phyloP scores from a whole-genome alignment of 2,113 vertebrate genomes.

The Acrocephalus kingi region DNA sequence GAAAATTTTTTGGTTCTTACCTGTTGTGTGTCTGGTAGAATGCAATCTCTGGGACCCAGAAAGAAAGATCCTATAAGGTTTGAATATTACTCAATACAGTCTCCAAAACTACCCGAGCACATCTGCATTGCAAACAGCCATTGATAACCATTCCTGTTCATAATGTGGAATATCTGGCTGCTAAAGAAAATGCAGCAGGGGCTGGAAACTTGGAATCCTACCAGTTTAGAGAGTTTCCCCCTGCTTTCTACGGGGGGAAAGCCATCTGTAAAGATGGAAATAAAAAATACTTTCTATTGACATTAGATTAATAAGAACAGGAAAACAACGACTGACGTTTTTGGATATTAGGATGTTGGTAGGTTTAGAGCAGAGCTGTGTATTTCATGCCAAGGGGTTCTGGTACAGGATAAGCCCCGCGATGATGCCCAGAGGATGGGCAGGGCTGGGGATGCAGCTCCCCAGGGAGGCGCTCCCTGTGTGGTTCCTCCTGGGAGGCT shows the following conservation, averaged over 20 bases:
- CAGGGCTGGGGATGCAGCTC: background rate
- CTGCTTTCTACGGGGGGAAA: background rate
- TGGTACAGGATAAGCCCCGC: background rate
- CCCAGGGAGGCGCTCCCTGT: background rate
- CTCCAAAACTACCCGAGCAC: background rate
- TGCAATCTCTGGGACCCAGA: background rate
- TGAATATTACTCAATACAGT: background rate
- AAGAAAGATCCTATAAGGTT: background rate
- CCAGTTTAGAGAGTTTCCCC: background rate
- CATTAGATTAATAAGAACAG: background rate
- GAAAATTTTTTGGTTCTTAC: background rate
- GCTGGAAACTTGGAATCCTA: background rate
- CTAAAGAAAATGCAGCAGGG: background rate
- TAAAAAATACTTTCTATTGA: background rate
- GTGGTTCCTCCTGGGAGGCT: background rate
- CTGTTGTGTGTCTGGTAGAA: background rate
- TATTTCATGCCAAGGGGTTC: background rate
- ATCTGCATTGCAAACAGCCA: background rate
- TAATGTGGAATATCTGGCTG: background rate
- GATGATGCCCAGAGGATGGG: background rate
- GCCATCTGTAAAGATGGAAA: background rate
- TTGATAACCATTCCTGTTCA: background rate
- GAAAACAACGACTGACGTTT: background rate
- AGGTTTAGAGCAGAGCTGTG: background rate
- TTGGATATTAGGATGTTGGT: background rate